Evolutionary conservation across 1,140 invertebrate species (phyloP), one percentile per base, ranked within the genome.

Genomic region (Prorops nasuta): DNA sequence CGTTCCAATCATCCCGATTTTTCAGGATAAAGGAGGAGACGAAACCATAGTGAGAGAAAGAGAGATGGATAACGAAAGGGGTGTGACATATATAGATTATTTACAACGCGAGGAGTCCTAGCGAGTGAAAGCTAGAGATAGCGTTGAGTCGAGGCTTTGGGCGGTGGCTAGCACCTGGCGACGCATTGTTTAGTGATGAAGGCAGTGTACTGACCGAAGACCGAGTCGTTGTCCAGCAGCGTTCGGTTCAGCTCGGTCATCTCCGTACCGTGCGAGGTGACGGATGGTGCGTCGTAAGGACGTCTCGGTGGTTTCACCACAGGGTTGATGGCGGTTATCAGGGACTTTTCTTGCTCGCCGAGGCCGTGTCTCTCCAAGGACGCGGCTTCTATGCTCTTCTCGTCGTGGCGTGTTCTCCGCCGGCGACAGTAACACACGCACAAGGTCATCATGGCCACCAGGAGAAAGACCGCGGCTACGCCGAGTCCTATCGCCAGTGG

Each of bases 251-350:
- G 79, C 68, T 90, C 88, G 15, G 86, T 88, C 67, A 88, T 84
- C 71, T 91, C 88, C 1, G 88, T 89, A 4, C 82, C 84, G 31
- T 83, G 80, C 42, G 81, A 83, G 31, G 82, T 84, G 12, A 86
- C 80, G 0, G 85, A 85, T 1, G 85, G 81, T 17, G 86, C 81
- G 28, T 84, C 83, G 46, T 86, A 85, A n/a, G 85, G 84, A 45
- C 86, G 76, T 15, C 87, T 74, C 0, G 88, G 86, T 1, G 88
- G 87, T 58, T 91, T 91, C 24, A 87, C 84, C 0, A 90, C 86
- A 0, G 90, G 89, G 76, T 91, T 91, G 14, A 91, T 87, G 14
- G 87, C 85, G 1, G 88, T 87, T 40, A 91, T 85, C 1, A 91
- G 73, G 50, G 86, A 88, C 67, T 91, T 92, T 58, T 90, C 87